A percentile compares a stretch with the other conserved stretches of the same genome.
These are phyloP conservation scores for Cranoglanis bouderius DNA, from an alignment of 2,113 vertebrate species.

Conservation along the genomic window DNA sequence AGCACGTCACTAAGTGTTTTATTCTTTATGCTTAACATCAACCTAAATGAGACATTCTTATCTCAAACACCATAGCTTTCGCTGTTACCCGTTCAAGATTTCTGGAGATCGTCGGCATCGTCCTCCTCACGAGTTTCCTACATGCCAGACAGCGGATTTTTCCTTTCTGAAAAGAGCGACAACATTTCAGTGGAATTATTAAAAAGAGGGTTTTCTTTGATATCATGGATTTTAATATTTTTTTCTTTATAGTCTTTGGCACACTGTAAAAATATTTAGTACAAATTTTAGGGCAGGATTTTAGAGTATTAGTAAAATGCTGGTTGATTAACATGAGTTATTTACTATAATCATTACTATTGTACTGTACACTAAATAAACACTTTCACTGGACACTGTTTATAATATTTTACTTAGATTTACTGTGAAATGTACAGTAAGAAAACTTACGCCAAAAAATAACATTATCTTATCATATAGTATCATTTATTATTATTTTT, in stretches of 20 bases:
- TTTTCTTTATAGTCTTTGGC: not conserved
- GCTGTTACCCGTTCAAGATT: not conserved
- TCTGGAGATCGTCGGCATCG: not conserved
- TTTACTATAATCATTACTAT: not conserved
- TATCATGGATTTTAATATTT: not conserved
- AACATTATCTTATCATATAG: no score
- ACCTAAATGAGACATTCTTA: not conserved
- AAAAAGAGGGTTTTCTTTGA: not conserved
- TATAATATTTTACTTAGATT: not conserved
- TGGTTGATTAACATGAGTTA: not conserved
- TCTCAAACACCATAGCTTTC: not conserved
- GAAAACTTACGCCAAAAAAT: no score
- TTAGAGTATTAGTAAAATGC: not conserved
- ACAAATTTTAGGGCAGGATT: not conserved
- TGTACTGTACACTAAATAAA: not conserved
- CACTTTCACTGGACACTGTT: not conserved
- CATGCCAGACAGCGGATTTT: not conserved
- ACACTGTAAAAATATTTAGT: not conserved
- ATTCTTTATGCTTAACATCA: not conserved
- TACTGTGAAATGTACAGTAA: no score
- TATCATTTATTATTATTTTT: no score
- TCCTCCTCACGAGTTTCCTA: not conserved
- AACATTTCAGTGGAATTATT: not conserved
- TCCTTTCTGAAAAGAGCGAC: not conserved
- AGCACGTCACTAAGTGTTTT: not conserved